Evolutionary conservation across 1,140 invertebrate genomes (phyloP).

Genomic region (Ruditapes philippinarum): DNA sequence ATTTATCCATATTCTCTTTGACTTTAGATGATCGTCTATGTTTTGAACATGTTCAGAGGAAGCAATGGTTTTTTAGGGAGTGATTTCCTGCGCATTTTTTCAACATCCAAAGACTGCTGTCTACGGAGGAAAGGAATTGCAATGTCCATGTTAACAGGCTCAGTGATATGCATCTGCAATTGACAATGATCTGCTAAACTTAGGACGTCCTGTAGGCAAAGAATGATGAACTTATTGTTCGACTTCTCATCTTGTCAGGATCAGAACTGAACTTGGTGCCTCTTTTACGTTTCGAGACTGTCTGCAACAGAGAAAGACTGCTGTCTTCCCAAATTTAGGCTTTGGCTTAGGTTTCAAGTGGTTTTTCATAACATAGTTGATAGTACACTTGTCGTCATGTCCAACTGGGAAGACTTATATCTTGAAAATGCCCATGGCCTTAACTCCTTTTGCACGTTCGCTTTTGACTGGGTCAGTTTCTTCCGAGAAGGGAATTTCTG

Average conservation of each 20-base stretch:
- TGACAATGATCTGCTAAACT: slow-evolving; percentile 38
- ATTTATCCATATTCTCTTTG: background rate
- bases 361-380: slow-evolving; percentile 19
- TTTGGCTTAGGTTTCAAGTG: background rate
- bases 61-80: background rate
- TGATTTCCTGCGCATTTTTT: slow-evolving; percentile 36
- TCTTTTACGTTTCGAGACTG: slow-evolving; percentile 3
- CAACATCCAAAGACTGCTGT: slow-evolving; percentile 57
- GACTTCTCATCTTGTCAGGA: slow-evolving; percentile 48
- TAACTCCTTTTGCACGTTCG: slow-evolving; percentile 14
- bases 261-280: slow-evolving; percentile 52
- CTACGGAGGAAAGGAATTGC: slow-evolving; percentile 5
- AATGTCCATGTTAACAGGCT: slow-evolving; percentile 55
- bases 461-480: slow-evolving; percentile 59
- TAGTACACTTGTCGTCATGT: background rate
- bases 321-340: slow-evolving; percentile 4
- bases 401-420: slow-evolving; percentile 14
- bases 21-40: slow-evolving; percentile 45
- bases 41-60: background rate
- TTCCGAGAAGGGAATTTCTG: slow-evolving; percentile 42
- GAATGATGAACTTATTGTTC: slow-evolving; percentile 42
- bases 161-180: slow-evolving; percentile 40
- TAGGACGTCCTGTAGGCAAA: background rate
- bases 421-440: slow-evolving; percentile 48
- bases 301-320: slow-evolving; percentile 9